Evolutionary conservation across 2,888 invertebrate species (phyloP).

Genomic region (Heterodera filipjevi): DNA sequence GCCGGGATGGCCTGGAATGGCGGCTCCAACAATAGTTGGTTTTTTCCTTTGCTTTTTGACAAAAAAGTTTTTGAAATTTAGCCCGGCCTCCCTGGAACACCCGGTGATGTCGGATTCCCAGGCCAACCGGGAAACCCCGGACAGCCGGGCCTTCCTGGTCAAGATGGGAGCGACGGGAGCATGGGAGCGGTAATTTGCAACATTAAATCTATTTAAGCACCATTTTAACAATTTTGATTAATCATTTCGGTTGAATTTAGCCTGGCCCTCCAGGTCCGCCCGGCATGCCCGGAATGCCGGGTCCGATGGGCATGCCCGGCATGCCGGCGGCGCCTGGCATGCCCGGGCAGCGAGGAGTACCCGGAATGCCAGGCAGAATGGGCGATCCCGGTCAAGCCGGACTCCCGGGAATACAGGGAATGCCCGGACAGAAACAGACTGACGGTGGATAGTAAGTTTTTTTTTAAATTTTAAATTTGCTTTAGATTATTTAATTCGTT

Average conservation of each 20-base stretch:
- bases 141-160: background rate
- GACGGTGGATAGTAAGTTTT: background rate
- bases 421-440: background rate
- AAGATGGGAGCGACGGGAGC: background rate
- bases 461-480: background rate
- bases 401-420: background rate
- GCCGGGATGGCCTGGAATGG: conserved; percentile 47
- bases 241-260: background rate
- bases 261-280: background rate
- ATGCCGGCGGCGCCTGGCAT: background rate
- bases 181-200: conserved; percentile 1
- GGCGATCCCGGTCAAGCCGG: background rate
- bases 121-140: conserved; percentile 19
- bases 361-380: background rate
- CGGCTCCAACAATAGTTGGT: background rate
- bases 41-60: background rate
- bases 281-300: background rate
- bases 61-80: background rate
- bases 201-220: too few relatives aligned
- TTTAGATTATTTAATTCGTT: background rate
- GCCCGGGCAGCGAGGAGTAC: background rate
- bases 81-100: conserved; percentile 18
- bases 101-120: conserved; percentile 13
- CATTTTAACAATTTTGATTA: background rate
- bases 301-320: conserved; percentile 4